A percentile compares a stretch with the other conserved stretches of the same genome.
Evolutionary conservation across 2,797 vertebrate genomes (phyloP).

Genomic region (Amblyraja radiata): DNA sequence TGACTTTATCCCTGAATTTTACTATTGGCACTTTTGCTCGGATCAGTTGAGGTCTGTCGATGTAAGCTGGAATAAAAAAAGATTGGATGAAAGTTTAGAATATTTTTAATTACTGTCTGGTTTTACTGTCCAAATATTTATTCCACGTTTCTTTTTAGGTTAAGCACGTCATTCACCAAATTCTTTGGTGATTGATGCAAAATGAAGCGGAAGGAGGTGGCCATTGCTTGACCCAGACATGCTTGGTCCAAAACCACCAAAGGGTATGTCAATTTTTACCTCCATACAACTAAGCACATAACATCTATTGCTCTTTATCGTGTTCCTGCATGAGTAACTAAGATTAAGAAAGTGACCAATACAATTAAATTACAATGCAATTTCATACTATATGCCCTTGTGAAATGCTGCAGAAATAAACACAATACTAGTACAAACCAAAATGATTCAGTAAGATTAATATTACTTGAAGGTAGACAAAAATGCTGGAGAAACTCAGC

Average conservation of each 20-base stretch:
- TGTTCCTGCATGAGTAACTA: background rate
- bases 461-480: background rate
- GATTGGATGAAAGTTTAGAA: background rate
- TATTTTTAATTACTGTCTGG: background rate
- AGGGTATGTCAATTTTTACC: background rate
- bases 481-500: too few relatives aligned
- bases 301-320: background rate
- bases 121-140: background rate
- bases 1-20: conserved; percentile 87
- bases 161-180: background rate
- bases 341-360: background rate
- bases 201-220: background rate
- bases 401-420: background rate
- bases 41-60: conserved; percentile 82
- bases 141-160: background rate
- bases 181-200: background rate
- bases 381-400: background rate
- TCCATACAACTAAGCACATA: background rate
- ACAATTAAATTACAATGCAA: background rate
- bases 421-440: background rate
- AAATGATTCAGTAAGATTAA: background rate
- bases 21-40: conserved; percentile 96
- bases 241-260: background rate
- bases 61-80: conserved; percentile 57
- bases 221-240: background rate